Base-by-base conservation (phyloP, 2,888 invertebrate genomes). In the Sphinx pinastri region DNA sequence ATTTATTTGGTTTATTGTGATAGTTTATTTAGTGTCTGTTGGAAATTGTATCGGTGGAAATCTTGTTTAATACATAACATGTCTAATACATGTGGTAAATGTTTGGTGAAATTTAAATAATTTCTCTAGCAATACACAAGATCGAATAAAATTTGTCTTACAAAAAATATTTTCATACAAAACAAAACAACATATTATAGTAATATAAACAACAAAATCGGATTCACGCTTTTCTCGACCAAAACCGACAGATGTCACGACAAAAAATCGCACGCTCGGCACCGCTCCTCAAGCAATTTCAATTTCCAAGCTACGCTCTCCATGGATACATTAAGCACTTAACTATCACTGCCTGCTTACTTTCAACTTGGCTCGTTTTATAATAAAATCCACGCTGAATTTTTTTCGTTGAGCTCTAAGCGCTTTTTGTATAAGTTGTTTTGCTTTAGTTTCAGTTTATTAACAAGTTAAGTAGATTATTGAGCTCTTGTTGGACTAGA, bases 321-420 rank as follows among this genome's bases (percentile, higher is more conserved):
- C 80, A 81, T 83, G 91, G 92, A 89, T 91, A 92, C 92, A 92
- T 92, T 93, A 93, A 93, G 90, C 91, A 91, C 92, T 93, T 92
- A 91, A 91, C 93, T 93, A 92, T 92, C 89, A 88, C 90, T 92
- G 91, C 88, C 90, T 91, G 90, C 90, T 92, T 88, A 83, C 71
- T 91, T 91, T 91, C 91, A 91, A 91, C 91, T 90, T 66, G 71
- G 49, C 68, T 68, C 67, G 71, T 55, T 71, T 71, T 69, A 70
- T 70, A 57, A 70, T 68, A 71, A 71, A 71, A 71, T 71, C 68
- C 77, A 76, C 74, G 75, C 45, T 69, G 69, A 60, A 45, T 63
- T 54, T 69, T 68, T 69, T 69, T 67, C 52, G 31, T 31, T 49
- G 67, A 54, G 54, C 58, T 69, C 69, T 69, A 69, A 67, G 59